These are phyloP conservation scores for Salvelinus namaycush DNA, from an alignment of 2,113 vertebrate species.

Conservation along the genomic window DNA sequence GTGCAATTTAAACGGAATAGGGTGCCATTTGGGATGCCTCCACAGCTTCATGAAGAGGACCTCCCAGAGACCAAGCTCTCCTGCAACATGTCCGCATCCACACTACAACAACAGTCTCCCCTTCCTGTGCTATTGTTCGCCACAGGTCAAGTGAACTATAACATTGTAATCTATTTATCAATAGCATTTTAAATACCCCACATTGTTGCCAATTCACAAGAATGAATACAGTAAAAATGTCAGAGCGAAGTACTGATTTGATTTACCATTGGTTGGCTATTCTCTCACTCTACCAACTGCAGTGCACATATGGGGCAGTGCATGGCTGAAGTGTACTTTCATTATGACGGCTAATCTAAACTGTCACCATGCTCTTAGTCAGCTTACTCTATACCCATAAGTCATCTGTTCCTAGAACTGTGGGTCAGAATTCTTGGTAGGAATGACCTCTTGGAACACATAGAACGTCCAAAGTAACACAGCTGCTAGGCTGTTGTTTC, in stretches of 20 bases:
- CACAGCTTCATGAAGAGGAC: background rate
- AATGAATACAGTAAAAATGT: conserved; percentile 11
- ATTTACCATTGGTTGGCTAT: background rate
- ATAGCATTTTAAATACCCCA: conserved; percentile 33
- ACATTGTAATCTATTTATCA: conserved; percentile 21
- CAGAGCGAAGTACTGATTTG: background rate
- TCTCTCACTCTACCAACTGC: too few species aligned
- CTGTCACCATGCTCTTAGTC: background rate
- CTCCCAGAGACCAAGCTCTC: conserved; percentile 18
- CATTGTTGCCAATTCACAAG: conserved; percentile 8
- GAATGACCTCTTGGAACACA: background rate
- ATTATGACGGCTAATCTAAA: background rate
- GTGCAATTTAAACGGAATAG: too few species aligned
- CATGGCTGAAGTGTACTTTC: too few species aligned
- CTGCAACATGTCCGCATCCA: conserved; percentile 1
- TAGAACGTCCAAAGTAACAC: background rate
- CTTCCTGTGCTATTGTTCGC: conserved; percentile 57
- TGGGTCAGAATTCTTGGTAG: background rate
- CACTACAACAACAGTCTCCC: conserved; percentile 1
- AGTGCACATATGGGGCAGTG: too few species aligned
- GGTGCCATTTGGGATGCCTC: too few species aligned
- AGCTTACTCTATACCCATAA: background rate
- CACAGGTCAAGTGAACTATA: conserved; percentile 21
- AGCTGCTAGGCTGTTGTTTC: background rate
- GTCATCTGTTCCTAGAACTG: background rate